Evolutionary conservation across 2,797 vertebrate genomes (phyloP).

Genomic region (Dicrostonyx torquatus): DNA sequence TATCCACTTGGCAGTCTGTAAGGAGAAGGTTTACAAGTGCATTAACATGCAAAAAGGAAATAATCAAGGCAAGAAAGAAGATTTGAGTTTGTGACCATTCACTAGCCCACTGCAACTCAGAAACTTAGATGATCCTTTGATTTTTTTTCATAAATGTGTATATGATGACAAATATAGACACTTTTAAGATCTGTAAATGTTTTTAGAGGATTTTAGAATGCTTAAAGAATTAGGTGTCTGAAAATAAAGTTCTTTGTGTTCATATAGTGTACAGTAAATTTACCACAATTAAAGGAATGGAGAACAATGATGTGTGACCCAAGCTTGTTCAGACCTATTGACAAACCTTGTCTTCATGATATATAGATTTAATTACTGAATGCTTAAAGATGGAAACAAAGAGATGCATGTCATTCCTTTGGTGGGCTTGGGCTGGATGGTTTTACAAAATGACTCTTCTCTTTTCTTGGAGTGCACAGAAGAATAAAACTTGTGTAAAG

Average conservation of each 20-base stretch:
- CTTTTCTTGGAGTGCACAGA: rapidly evolving
- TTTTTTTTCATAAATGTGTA: neutral
- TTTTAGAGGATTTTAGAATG: neutral
- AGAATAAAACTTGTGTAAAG: neutral
- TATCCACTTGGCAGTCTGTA: too few relatives aligned
- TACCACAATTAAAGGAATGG: neutral
- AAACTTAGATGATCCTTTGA: neutral
- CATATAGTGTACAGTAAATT: neutral
- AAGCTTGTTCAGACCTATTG: neutral
- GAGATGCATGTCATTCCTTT: neutral
- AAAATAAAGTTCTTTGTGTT: neutral
- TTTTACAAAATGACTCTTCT: neutral
- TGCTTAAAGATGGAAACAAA: neutral
- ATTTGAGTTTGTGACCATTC: too few relatives aligned
- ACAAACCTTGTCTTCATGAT: neutral
- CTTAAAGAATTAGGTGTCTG: neutral
- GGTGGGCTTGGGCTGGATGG: neutral
- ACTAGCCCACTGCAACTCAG: neutral
- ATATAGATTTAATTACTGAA: neutral
- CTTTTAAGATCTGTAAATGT: neutral
- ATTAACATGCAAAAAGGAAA: neutral
- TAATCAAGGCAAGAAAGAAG: neutral
- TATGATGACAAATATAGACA: neutral
- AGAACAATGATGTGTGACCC: neutral
- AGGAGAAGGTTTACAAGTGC: neutral